These are phyloP conservation scores for Spizella passerina DNA, from an alignment of 2,797 vertebrate species.

Conservation along the genomic window DNA sequence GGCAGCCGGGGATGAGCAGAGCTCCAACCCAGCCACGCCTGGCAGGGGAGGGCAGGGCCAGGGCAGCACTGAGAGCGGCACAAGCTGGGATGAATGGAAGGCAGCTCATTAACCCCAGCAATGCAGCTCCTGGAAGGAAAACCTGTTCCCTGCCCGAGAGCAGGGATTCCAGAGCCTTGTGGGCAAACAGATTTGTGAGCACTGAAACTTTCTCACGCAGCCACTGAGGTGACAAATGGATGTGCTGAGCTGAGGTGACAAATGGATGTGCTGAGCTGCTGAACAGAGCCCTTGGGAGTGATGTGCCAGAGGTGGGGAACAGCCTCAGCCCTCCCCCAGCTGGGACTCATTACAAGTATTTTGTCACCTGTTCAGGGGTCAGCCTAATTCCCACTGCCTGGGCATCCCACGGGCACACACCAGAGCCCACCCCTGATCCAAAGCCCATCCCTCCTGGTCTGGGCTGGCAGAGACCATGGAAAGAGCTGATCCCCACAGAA, in stretches of 20 bases:
- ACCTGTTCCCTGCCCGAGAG: not conserved
- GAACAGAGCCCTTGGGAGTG: fast-evolving
- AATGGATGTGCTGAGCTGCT: not conserved
- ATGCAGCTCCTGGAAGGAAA: not conserved
- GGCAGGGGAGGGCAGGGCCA: not conserved
- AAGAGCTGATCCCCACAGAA: not conserved
- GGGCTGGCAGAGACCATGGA: fast-evolving
- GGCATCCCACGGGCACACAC: not conserved
- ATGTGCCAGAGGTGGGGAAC: not conserved
- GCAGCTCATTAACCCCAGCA: conserved; percentile 27
- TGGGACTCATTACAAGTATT: not conserved
- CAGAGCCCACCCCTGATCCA: not conserved
- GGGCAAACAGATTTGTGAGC: not conserved
- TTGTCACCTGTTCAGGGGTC: not conserved
- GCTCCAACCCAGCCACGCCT: not conserved
- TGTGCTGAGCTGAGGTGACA: not conserved
- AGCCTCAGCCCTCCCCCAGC: not conserved
- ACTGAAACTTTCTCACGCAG: conserved; percentile 22
- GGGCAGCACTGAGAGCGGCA: not conserved
- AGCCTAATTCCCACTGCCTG: not conserved
- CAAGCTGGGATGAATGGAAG: conserved; percentile 17
- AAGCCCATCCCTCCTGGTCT: not conserved
- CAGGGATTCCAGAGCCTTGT: not conserved
- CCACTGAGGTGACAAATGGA: not conserved
- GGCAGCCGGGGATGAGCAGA: not conserved